phyloP scores from a whole-genome alignment of 2,888 invertebrate genomes.

The Morpho helenor region DNA sequence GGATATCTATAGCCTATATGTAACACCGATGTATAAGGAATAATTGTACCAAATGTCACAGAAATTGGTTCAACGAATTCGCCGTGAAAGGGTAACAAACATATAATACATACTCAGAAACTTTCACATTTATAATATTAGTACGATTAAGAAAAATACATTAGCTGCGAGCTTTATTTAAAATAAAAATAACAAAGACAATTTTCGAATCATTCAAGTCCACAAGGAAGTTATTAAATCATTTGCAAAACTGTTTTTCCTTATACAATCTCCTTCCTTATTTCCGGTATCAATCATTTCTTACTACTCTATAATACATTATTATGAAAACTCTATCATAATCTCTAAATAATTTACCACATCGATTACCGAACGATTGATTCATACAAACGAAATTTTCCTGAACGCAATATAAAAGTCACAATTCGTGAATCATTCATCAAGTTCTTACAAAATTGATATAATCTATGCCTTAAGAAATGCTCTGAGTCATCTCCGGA shows the following conservation, averaged over 20 bases:
- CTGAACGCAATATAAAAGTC: conserved; percentile 7
- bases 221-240: too few relatives aligned
- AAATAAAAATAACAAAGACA: too few relatives aligned
- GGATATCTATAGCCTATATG: too few relatives aligned
- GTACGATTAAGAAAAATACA: too few relatives aligned
- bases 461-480: conserved; percentile 39
- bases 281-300: conserved; percentile 2
- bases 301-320: not conserved
- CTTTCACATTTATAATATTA: too few relatives aligned
- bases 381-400: conserved; percentile 16
- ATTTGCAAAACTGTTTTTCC: not conserved
- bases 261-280: conserved; percentile 12
- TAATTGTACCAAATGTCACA: too few relatives aligned
- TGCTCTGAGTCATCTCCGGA: conserved; percentile 35
- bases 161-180: too few relatives aligned
- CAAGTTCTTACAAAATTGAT: conserved; percentile 41
- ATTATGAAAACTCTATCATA: conserved; percentile 6
- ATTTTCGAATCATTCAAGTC: too few relatives aligned
- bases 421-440: conserved; percentile 14
- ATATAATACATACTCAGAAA: too few relatives aligned
- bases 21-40: too few relatives aligned
- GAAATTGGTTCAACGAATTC: too few relatives aligned
- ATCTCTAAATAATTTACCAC: not conserved
- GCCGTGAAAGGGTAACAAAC: too few relatives aligned
- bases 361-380: conserved; percentile 4